Evolutionary conservation across 2,797 vertebrate genomes (phyloP), one percentile per base, ranked within the genome.

Genomic region (Parauchenoglanis punctatus): DNA sequence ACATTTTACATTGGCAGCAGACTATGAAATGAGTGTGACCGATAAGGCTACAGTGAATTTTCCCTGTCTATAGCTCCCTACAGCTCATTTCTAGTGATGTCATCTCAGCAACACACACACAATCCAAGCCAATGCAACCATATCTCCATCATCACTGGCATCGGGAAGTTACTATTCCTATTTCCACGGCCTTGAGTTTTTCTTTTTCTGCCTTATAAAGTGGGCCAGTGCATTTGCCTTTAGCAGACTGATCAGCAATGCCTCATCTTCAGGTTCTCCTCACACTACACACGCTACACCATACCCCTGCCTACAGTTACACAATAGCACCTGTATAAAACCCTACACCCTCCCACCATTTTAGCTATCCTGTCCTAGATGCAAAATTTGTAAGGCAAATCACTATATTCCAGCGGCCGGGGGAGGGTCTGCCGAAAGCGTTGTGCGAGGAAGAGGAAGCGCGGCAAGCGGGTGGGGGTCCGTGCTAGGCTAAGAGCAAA

Each of bases 61-160:
- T 80, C 35, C 31, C 63, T 17, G n/a, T 28, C 11, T 68, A 61
- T 84, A 31, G n/a, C 44, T 83, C 61, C 68, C 81, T 54, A 78
- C 28, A 81, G 81, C 12, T 80, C 72, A 44, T 86, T 83, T 67
- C 20, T 70, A 72, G 65, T 76, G 52, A 90, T 78, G 81, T 70
- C 82, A 84, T 83, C 70, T 52, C 75, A 88, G 46, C 84, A 88
- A 72, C 25, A 87, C 63, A 73, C 25, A 68, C 75, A 49, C 58
- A 65, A 2, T 83, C n/a, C 81, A 35, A 54, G 6, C 63, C 63
- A 80, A 80, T 52, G 15, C 72, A 59, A 84, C 31, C 11, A 75
- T 3, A 46, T 13, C 56, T 82, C 44, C 17, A 67, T 25, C 59
- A 44, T 61, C 68, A 46, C 78, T 44, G 75, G 61, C 52, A 12